These are phyloP conservation scores for Cactoblastis cactorum DNA, from an alignment of 2,888 invertebrate species.

Conservation along the genomic window DNA sequence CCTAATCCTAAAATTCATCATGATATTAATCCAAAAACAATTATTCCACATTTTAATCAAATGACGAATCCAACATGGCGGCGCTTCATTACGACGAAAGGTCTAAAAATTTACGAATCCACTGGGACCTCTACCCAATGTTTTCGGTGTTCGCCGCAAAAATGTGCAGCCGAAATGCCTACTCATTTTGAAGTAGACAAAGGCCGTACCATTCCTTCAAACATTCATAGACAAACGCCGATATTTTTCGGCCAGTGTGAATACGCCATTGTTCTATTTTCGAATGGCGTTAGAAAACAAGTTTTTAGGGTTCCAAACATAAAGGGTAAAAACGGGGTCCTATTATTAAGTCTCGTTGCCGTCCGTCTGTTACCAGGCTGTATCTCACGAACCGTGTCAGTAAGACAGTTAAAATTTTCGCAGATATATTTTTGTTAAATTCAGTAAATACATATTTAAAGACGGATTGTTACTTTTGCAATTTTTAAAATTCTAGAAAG, in stretches of 20 bases:
- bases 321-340: too few species aligned
- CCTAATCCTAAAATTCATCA: too few species aligned
- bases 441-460: too few species aligned
- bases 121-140: constrained; percentile 8
- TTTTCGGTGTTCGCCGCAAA: constrained; percentile 9
- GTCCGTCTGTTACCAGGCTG: too few species aligned
- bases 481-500: too few species aligned
- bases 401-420: too few species aligned
- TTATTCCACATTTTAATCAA: not conserved
- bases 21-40: too few species aligned
- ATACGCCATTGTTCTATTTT: constrained; percentile 6
- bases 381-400: too few species aligned
- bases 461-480: too few species aligned
- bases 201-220: constrained; percentile 28
- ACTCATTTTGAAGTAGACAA: constrained; percentile 23
- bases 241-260: constrained; percentile 9
- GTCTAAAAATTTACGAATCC: constrained; percentile 3
- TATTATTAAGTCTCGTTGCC: not conserved
- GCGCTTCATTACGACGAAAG: constrained; percentile 8
- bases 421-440: too few species aligned
- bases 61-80: not conserved
- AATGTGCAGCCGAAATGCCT: constrained; percentile 4
- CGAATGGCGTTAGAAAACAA: not conserved
- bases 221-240: constrained; percentile 18
- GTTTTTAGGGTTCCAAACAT: not conserved